Percentiles rank a stretch among this genome's conserved stretches.
Conservation (phyloP, 2,888 invertebrate genomes). For the Hydrotaea diabolus region DNA sequence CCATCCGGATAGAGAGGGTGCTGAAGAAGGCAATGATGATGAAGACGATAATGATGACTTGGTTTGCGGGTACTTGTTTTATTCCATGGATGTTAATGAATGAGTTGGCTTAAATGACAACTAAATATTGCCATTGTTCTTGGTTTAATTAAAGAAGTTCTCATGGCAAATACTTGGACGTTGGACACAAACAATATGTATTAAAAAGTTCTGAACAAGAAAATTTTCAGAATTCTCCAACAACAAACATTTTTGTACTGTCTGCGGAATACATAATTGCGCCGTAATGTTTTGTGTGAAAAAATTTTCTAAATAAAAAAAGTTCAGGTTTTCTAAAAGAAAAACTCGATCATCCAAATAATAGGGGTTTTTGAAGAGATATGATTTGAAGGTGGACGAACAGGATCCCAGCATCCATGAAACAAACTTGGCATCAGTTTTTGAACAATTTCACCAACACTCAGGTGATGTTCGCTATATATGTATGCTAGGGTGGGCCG, state of each 20-base stretch:
- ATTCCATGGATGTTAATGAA: not conserved
- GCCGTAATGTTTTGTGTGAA: too few relatives aligned
- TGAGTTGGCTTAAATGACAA: conserved; percentile 33
- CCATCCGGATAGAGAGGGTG: not conserved
- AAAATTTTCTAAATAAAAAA: too few relatives aligned
- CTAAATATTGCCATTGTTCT: conserved; percentile 33
- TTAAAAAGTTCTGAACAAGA: not conserved
- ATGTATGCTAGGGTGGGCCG: too few relatives aligned
- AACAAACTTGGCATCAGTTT: too few relatives aligned
- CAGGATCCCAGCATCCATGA: too few relatives aligned
- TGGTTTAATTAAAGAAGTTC: conserved; percentile 27
- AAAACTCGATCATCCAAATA: too few relatives aligned
- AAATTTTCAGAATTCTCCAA: conserved; percentile 6
- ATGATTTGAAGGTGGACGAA: too few relatives aligned
- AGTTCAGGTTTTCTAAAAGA: too few relatives aligned
- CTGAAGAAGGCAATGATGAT: not conserved
- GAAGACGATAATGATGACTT: not conserved
- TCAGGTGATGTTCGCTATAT: too few relatives aligned
- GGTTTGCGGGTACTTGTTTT: not conserved
- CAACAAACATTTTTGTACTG: not conserved
- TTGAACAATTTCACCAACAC: too few relatives aligned
- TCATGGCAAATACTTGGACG: not conserved
- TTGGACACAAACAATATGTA: conserved; percentile 12
- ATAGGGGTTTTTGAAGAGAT: too few relatives aligned
- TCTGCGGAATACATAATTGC: conserved; percentile 19